A percentile compares a stretch with the other conserved stretches of the same genome.
Conservation (phyloP, 2,797 vertebrate species). For the Cyclura pinguis region DNA sequence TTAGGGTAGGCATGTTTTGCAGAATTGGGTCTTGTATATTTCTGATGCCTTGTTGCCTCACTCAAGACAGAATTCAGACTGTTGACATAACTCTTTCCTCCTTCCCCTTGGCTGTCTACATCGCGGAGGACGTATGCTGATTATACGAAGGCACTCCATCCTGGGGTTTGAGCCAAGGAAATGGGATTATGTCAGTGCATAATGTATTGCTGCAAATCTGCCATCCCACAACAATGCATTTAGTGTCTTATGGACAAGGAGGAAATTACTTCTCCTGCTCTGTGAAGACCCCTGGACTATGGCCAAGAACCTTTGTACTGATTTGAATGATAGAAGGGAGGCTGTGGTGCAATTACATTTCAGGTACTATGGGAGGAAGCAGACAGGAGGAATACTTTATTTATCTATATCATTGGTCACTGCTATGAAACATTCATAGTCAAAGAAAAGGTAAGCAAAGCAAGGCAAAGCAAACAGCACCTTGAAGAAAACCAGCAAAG, state of each 20-base stretch:
- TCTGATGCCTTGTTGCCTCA: not conserved
- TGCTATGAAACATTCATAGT: not conserved
- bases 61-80: not conserved
- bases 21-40: too few species aligned
- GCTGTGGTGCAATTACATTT: not conserved
- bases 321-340: not conserved
- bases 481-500: not conserved
- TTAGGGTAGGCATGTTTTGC: not conserved
- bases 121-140: not conserved
- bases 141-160: rapidly evolving
- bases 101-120: not conserved
- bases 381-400: not conserved
- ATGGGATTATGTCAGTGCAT: not conserved
- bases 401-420: not conserved
- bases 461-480: not conserved
- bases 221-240: not conserved
- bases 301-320: not conserved
- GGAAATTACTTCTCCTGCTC: not conserved
- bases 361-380: not conserved
- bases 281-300: not conserved
- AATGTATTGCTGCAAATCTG: not conserved
- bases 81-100: not conserved
- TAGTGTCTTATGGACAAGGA: not conserved
- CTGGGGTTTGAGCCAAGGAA: not conserved
- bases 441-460: not conserved